Conservation (phyloP, 2,113 vertebrate species). For the Halcyon malimbica region DNA sequence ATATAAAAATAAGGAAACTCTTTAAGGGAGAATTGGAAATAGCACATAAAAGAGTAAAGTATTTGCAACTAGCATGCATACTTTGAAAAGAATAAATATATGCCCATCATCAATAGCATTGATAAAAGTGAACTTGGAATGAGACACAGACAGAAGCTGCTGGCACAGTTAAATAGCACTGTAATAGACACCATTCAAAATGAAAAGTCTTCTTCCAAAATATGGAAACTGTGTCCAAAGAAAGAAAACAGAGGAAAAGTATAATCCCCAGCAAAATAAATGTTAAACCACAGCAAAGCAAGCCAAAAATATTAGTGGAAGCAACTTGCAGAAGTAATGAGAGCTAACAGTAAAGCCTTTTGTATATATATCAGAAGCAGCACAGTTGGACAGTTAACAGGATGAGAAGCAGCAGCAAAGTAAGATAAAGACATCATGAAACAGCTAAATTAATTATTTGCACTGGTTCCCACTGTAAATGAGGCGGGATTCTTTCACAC, state of each 20-base stretch:
- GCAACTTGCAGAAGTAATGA: background rate
- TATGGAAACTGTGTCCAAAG: background rate
- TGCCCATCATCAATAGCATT: background rate
- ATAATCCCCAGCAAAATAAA: slow-evolving; percentile 38
- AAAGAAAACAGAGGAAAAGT: slow-evolving; percentile 38
- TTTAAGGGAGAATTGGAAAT: background rate
- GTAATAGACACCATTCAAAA: background rate
- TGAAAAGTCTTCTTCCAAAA: slow-evolving; percentile 7
- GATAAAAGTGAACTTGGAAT: background rate
- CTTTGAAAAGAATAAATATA: background rate
- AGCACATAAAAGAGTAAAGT: background rate
- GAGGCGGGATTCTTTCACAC: slow-evolving; percentile 12
- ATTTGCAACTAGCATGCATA: background rate
- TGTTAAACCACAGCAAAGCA: slow-evolving; percentile 38
- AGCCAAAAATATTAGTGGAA: slow-evolving; percentile 32
- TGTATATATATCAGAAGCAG: background rate
- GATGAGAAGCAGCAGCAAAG: slow-evolving; percentile 30
- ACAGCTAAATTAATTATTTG: slow-evolving; percentile 40
- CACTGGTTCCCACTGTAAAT: background rate
- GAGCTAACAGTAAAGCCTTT: slow-evolving; percentile 28
- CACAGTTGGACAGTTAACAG: background rate
- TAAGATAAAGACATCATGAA: slow-evolving; percentile 39
- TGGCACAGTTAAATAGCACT: background rate
- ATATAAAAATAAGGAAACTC: background rate
- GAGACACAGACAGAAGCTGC: background rate